Percentiles rank a stretch among this genome's conserved stretches.
Conservation (phyloP, 2,113 vertebrate genomes). For the Tor tambroides region DNA sequence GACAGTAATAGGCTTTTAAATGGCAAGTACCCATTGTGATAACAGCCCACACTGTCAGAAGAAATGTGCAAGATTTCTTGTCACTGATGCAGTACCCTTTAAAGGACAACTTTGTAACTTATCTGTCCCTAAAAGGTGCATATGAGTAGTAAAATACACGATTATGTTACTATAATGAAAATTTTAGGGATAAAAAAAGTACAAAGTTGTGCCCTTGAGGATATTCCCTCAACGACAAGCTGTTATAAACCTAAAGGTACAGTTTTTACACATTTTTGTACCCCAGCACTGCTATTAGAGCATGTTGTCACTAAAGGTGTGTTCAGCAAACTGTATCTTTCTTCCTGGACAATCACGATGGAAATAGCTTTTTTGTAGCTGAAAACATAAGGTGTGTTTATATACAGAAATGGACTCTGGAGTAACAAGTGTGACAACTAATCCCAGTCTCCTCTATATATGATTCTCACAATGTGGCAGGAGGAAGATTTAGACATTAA, state of each 20-base stretch:
- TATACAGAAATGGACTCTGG: neutral
- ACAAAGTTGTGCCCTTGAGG: neutral
- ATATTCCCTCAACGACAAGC: neutral
- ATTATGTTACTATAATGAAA: neutral
- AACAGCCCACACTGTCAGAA: neutral
- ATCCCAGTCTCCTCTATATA: neutral
- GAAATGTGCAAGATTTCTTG: neutral
- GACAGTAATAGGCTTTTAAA: neutral
- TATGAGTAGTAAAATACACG: neutral
- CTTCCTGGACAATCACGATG: neutral
- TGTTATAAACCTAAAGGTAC: neutral
- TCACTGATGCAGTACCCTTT: neutral
- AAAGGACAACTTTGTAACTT: neutral
- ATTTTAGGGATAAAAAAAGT: neutral
- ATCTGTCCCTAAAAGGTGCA: neutral
- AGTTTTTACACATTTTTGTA: neutral
- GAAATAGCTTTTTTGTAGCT: neutral
- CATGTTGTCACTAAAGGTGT: neutral
- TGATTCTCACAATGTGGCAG: neutral
- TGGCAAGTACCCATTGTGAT: neutral
- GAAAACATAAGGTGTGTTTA: neutral
- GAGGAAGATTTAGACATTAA: slow-evolving; percentile 11
- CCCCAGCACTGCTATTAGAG: neutral
- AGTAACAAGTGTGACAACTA: neutral
- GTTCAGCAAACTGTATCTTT: neutral